Base-by-base conservation (phyloP, 1,140 invertebrate genomes). In the Portunus trituberculatus region DNA sequence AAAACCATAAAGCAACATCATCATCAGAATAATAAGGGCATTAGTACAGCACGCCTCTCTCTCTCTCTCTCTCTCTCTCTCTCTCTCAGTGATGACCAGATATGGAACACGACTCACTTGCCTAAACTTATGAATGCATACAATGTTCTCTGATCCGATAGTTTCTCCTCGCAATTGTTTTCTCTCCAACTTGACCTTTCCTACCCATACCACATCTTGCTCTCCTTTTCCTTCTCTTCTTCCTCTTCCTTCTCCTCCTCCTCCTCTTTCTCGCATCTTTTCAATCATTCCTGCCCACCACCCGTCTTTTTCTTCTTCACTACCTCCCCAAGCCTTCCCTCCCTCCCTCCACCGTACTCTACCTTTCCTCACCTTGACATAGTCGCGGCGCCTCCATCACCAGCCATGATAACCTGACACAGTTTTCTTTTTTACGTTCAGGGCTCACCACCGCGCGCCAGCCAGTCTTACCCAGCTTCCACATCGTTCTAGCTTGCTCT, bases 1-100 rank as follows among this genome's bases (percentile, higher is more conserved):
- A n/a, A n/a, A 76, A 76, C 16, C 2, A 76, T 76, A 76, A 76
- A 76, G 67, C 67, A 76, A 76, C 67, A 76, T 76, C 7, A 25
- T 76, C 67, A 76, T 25, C 1, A 76, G 67, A 76, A 25, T 20
- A 20, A 76, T 76, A 76, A 76, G 67, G 67, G 12, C 25, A 76
- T 76, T 76, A 76, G n/a, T 76, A 76, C 20, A 20, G 6, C n/a
- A n/a, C n/a, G n/a, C n/a, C 67, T 76, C 67, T 76, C 67, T 59
- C 67, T 76, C 67, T 76, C 67, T 76, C 67, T 76, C 67, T 76
- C 67, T 76, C 67, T 76, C 67, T 76, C 67, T 76, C 67, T 76
- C 67, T 76, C 67, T 76, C 67, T 76, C 6, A 39, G 6, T 39
- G 39, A 39, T 2, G 39, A 39, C 39, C 39, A 39, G 39, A 6